A percentile compares a stretch with the other conserved stretches of the same genome.
Conservation (phyloP, 2,888 invertebrate genomes). For the Deroplatys truncata region DNA sequence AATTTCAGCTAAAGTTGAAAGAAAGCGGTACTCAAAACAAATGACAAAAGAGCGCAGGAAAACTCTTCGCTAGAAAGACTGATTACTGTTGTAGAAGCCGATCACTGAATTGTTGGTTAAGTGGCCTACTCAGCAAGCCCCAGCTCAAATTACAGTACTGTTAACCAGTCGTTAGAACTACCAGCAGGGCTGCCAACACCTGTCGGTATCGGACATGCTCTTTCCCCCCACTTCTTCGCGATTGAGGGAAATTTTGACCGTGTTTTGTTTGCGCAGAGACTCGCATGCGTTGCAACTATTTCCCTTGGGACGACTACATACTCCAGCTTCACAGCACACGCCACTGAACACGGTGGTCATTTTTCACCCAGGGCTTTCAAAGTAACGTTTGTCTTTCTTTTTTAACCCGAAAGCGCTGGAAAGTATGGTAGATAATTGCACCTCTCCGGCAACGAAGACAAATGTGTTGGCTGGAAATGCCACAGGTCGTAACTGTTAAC, state of each 20-base stretch:
- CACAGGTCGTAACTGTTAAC: not conserved
- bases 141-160: not conserved
- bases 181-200: not conserved
- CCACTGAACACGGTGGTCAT: slow-evolving; percentile 6
- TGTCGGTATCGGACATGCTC: not conserved
- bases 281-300: not conserved
- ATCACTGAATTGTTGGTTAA: not conserved
- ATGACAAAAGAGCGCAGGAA: not conserved
- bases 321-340: not conserved
- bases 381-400: slow-evolving; percentile 9
- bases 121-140: not conserved
- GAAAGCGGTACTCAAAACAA: not conserved
- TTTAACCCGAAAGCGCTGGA: slow-evolving; percentile 8
- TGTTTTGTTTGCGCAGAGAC: not conserved
- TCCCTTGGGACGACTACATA: not conserved
- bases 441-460: slow-evolving; percentile 11
- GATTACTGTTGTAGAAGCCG: not conserved
- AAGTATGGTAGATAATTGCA: slow-evolving; percentile 16
- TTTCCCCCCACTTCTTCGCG: not conserved
- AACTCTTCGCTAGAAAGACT: not conserved
- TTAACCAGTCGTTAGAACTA: not conserved
- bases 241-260: not conserved
- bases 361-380: slow-evolving; percentile 2
- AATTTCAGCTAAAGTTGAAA: not conserved
- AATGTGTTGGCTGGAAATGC: slow-evolving; percentile 17